phyloP scores from a whole-genome alignment of 2,888 invertebrate species.

The Mesorhabditis belari region DNA sequence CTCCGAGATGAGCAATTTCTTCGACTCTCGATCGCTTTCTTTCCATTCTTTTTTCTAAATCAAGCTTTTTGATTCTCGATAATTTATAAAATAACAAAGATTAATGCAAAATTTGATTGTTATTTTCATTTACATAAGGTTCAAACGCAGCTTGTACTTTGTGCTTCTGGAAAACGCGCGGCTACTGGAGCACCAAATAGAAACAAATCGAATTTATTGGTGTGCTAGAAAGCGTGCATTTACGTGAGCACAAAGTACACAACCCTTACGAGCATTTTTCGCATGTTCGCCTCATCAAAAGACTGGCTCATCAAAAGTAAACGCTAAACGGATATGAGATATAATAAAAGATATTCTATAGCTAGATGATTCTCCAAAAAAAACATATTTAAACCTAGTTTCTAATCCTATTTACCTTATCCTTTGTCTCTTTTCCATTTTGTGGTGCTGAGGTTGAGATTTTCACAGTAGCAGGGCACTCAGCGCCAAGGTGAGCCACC shows the following conservation, averaged over 20 bases:
- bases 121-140: too few species aligned
- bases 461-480: neutral
- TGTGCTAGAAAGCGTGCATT: too few species aligned
- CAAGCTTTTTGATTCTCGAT: neutral
- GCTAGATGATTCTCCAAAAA: too few species aligned
- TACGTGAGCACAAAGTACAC: too few species aligned
- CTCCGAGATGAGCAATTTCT: slow-evolving; percentile 72
- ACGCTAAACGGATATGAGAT: too few species aligned
- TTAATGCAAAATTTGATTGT: neutral
- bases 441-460: neutral
- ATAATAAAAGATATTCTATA: too few species aligned
- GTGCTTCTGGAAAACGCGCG: too few species aligned
- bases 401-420: neutral
- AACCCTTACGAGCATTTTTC: neutral
- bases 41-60: slow-evolving; percentile 12
- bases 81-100: too few species aligned
- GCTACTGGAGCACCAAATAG: too few species aligned
- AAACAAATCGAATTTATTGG: too few species aligned
- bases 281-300: neutral
- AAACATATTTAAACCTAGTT: neutral
- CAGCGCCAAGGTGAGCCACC: slow-evolving; percentile 17
- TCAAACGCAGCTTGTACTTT: too few species aligned
- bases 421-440: neutral
- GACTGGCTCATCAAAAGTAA: neutral
- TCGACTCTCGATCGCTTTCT: slow-evolving; percentile 23